These are phyloP conservation scores for Agonopterix heracliana DNA, from an alignment of 2,888 invertebrate genomes.

Conservation along the genomic window DNA sequence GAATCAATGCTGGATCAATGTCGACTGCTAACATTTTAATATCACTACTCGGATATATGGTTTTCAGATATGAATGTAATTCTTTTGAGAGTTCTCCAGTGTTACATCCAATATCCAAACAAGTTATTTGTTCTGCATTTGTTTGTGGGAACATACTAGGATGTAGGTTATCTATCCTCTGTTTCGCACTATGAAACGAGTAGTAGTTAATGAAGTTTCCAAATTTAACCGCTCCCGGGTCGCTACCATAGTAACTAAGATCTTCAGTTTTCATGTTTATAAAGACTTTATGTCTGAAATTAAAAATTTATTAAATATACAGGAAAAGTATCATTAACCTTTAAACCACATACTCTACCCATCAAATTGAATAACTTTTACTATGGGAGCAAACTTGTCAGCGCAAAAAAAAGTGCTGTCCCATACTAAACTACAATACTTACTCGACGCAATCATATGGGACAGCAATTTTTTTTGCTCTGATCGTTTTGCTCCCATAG, in stretches of 20 bases:
- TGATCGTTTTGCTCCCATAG: too few species aligned
- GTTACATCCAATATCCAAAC: constrained; percentile 87
- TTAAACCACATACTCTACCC: too few species aligned
- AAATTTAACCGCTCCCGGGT: constrained; percentile 86
- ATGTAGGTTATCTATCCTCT: constrained; percentile 78
- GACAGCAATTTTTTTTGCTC: too few species aligned
- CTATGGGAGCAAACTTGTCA: too few species aligned
- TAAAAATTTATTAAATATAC: background rate
- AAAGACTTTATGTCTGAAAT: background rate
- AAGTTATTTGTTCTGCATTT: constrained; percentile 45
- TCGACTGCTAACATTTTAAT: constrained; percentile 81
- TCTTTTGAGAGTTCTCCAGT: constrained; percentile 83
- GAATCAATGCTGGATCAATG: constrained; percentile 82
- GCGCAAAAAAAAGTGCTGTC: too few species aligned
- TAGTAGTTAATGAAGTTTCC: constrained; percentile 95
- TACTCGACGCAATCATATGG: too few species aligned
- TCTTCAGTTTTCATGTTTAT: constrained; percentile 23
- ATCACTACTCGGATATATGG: constrained; percentile 42
- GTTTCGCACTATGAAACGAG: constrained; percentile 83
- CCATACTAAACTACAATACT: too few species aligned
- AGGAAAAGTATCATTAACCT: too few species aligned
- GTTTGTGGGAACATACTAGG: constrained; percentile 46
- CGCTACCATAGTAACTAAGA: constrained; percentile 65
- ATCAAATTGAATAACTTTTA: too few species aligned
- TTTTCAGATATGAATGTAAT: constrained; percentile 69